These are phyloP conservation scores for Pleuronectes platessa DNA, from an alignment of 2,113 vertebrate genomes.

Conservation along the genomic window DNA sequence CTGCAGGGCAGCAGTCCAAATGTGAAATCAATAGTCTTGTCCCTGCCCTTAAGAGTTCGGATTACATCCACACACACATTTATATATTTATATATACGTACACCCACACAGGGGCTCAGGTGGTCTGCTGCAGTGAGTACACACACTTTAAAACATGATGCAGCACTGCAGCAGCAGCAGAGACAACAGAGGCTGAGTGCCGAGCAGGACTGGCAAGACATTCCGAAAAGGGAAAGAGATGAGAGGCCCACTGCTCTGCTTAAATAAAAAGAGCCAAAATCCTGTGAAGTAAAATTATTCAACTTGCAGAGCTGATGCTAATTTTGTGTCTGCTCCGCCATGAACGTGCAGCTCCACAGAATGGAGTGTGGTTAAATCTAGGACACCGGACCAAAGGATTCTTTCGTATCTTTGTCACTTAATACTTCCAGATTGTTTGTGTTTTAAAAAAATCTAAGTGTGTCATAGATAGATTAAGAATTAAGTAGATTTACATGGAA, in stretches of 20 bases:
- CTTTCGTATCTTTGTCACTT: not conserved
- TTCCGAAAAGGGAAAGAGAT: not conserved
- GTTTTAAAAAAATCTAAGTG: not conserved
- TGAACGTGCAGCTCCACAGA: not conserved
- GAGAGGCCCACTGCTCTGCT: not conserved
- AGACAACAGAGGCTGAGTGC: slow-evolving; percentile 11
- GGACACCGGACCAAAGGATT: not conserved
- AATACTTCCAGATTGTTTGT: not conserved
- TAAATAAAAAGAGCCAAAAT: not conserved
- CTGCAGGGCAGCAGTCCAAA: slow-evolving; percentile 52
- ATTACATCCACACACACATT: slow-evolving; percentile 36
- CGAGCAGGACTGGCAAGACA: not conserved
- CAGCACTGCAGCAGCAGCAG: slow-evolving; percentile 51
- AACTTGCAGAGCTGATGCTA: not conserved
- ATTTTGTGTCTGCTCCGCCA: not conserved
- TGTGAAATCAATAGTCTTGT: slow-evolving; percentile 74
- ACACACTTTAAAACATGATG: slow-evolving; percentile 55
- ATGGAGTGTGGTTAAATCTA: not conserved
- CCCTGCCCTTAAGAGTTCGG: slow-evolving; percentile 49
- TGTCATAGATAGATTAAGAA: no score
- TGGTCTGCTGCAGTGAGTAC: slow-evolving; percentile 61
- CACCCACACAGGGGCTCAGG: slow-evolving; percentile 48
- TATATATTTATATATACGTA: not conserved
- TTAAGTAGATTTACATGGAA: no score
- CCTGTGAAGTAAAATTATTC: slow-evolving; percentile 6